These are phyloP conservation scores for Criorhina ranunculi DNA, from an alignment of 2,888 invertebrate genomes.

Conservation along the genomic window DNA sequence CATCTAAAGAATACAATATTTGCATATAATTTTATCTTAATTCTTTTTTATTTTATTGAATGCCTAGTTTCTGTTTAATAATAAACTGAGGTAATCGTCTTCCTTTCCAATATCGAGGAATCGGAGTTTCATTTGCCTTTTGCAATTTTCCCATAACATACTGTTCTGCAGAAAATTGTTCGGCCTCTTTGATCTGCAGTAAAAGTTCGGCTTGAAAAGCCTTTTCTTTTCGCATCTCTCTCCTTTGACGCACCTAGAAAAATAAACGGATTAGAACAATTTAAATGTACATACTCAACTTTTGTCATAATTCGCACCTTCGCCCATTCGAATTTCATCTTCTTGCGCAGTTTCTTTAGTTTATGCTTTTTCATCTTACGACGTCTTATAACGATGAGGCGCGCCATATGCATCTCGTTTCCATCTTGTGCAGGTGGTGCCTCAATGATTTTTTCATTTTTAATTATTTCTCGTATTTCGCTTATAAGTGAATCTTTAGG, in stretches of 20 bases:
- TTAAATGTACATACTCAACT: not conserved
- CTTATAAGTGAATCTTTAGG: conserved; percentile 65
- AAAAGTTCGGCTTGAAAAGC: conserved; percentile 90
- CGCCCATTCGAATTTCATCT: conserved; percentile 91
- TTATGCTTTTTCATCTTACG: conserved; percentile 96
- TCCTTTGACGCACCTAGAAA: conserved; percentile 87
- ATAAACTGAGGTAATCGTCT: conserved; percentile 88
- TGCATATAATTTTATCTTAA: no score
- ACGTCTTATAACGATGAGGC: conserved; percentile 91
- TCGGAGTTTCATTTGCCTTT: conserved; percentile 87
- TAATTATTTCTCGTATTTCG: conserved; percentile 76
- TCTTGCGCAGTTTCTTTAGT: conserved; percentile 91
- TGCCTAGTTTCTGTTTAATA: conserved; percentile 88
- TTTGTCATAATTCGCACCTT: conserved; percentile 84
- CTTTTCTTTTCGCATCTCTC: conserved; percentile 91
- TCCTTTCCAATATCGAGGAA: conserved; percentile 86
- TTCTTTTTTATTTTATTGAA: conserved; percentile 84
- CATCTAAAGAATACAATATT: no score
- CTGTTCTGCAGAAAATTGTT: conserved; percentile 90
- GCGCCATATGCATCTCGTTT: conserved; percentile 88
- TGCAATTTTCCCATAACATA: conserved; percentile 89
- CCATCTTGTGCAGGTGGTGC: conserved; percentile 7
- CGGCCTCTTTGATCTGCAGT: conserved; percentile 89
- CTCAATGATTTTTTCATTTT: conserved; percentile 31
- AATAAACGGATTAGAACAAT: not conserved